Conservation (phyloP, 2,888 invertebrate species). For the Scaptomyza parva region DNA sequence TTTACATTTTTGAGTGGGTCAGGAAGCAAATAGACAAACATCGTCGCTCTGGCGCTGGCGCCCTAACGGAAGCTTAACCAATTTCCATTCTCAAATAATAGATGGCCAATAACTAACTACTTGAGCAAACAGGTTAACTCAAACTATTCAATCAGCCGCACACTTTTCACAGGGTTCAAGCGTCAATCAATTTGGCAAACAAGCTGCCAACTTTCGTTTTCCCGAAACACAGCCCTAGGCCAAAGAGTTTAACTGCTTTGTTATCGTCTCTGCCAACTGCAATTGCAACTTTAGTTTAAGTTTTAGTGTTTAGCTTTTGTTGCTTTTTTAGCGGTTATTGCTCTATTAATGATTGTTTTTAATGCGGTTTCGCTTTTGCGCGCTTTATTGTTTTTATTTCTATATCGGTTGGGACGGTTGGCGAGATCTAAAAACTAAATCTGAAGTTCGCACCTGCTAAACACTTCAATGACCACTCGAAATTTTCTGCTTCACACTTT, state of each 20-base stretch:
- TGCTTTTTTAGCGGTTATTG: conserved; percentile 32
- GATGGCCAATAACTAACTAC: conserved; percentile 10
- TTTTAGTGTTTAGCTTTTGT: too few relatives aligned
- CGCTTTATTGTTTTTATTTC: conserved; percentile 63
- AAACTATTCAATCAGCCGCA: neutral
- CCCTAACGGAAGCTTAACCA: conserved; percentile 60
- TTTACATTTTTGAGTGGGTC: conserved; percentile 51
- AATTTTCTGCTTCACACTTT: conserved; percentile 75
- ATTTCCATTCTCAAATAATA: conserved; percentile 31
- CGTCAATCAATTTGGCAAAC: conserved; percentile 47
- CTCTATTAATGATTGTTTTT: conserved; percentile 50
- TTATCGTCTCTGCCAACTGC: conserved; percentile 49
- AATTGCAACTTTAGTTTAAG: conserved; percentile 17
- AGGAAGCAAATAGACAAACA: conserved; percentile 48
- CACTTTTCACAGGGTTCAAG: conserved; percentile 8
- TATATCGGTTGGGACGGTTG: conserved; percentile 44
- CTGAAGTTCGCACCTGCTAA: conserved; percentile 18
- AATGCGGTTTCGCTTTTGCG: conserved; percentile 59
- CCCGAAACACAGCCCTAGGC: conserved; percentile 57
- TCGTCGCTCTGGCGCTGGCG: conserved; percentile 3
- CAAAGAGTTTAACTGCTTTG: conserved; percentile 44
- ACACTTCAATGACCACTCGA: conserved; percentile 61
- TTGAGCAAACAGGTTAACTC: conserved; percentile 2
- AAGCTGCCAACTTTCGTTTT: conserved; percentile 66
- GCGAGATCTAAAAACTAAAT: conserved; percentile 18